A percentile compares a stretch with the other conserved stretches of the same genome.
phyloP scores from a whole-genome alignment of 1,140 invertebrate genomes.

The Hylaeus anthracinus region DNA sequence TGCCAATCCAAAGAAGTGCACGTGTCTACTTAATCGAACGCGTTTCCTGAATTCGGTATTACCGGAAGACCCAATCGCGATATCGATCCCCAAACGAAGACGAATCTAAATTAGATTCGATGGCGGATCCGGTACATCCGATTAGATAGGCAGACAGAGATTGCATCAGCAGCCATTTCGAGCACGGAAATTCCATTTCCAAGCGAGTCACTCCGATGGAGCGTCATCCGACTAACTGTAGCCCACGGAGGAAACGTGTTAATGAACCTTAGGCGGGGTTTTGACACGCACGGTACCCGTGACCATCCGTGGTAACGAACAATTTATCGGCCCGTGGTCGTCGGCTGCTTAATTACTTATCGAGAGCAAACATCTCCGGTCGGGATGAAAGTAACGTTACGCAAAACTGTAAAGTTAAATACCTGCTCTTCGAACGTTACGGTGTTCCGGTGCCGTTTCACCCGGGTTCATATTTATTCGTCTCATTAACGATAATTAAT shows the following conservation, averaged over 20 bases:
- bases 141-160: constrained; percentile 17
- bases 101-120: constrained; percentile 31
- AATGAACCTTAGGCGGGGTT: constrained; percentile 33
- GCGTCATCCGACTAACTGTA: constrained; percentile 12
- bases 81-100: not conserved
- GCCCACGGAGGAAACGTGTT: constrained; percentile 31
- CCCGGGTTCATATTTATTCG: not conserved
- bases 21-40: not conserved
- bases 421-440: not conserved
- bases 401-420: constrained; percentile 1
- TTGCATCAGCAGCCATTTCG: constrained; percentile 15
- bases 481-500: constrained; percentile 14
- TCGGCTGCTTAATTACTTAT: constrained; percentile 37
- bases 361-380: constrained; percentile 7
- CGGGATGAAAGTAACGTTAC: constrained; percentile 31
- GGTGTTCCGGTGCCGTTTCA: not conserved
- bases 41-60: not conserved
- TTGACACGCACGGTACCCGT: not conserved
- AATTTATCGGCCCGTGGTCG: constrained; percentile 28
- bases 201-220: constrained; percentile 24
- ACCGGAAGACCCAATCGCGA: not conserved
- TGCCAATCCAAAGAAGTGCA: too few relatives aligned
- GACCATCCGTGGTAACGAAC: constrained; percentile 3
- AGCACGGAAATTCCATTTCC: constrained; percentile 36
- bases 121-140: constrained; percentile 4